These are phyloP conservation scores for Ophiothrix spiculata DNA, from an alignment of 35 echinoderm and acorn worm species.

Conservation along the genomic window DNA sequence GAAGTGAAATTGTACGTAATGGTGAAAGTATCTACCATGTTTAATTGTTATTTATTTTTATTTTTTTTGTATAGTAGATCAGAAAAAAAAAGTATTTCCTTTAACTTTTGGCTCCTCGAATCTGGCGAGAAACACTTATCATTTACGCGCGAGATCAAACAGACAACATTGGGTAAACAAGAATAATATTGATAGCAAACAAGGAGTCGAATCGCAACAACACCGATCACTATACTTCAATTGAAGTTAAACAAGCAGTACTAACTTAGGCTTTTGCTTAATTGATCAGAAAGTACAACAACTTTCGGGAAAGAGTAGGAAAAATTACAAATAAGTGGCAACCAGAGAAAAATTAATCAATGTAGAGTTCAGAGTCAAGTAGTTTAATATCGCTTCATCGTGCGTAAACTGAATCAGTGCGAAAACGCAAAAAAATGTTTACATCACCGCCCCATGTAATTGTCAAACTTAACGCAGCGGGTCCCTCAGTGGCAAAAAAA, in stretches of 20 bases:
- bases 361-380: not conserved
- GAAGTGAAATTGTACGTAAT: too few species aligned
- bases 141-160: not conserved
- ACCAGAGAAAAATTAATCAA: not conserved
- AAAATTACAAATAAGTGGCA: not conserved
- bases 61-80: not conserved
- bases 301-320: not conserved
- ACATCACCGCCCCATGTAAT: not conserved
- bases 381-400: not conserved
- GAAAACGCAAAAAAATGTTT: not conserved
- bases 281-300: slow-evolving; percentile 13
- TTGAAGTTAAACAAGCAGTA: slow-evolving; percentile 1
- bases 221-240: not conserved
- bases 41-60: not conserved
- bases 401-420: not conserved
- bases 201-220: not conserved
- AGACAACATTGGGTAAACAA: not conserved
- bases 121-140: not conserved
- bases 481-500: too few species aligned
- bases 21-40: not conserved
- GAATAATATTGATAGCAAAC: not conserved
- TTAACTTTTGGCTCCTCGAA: not conserved
- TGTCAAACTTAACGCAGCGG: too few species aligned
- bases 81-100: not conserved
- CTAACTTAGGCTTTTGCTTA: not conserved